Evolutionary conservation across 2,888 invertebrate species (phyloP).

Genomic region (Eristalis pertinax): DNA sequence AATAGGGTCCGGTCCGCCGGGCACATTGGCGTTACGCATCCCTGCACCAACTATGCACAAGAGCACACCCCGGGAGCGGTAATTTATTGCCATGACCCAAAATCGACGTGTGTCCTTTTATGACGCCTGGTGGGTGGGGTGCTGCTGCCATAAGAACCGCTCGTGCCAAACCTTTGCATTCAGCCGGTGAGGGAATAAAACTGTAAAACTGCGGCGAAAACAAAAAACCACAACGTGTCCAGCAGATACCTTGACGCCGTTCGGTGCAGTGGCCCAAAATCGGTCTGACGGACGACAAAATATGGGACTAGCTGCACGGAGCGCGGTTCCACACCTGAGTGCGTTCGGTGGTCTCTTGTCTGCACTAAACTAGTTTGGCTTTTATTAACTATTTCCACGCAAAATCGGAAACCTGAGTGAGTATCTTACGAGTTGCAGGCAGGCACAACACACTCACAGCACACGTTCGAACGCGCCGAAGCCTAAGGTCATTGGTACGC

Average conservation of each 20-base stretch:
- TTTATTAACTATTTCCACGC: conserved; percentile 25
- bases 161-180: neutral
- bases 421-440: conserved; percentile 4
- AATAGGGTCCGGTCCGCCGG: neutral
- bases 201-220: neutral
- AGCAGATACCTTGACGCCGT: conserved; percentile 33
- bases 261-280: conserved; percentile 62
- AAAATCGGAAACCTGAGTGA: conserved; percentile 9
- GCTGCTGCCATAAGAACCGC: conserved; percentile 16
- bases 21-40: neutral
- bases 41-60: neutral
- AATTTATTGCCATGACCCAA: conserved; percentile 64
- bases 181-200: neutral
- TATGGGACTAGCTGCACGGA: conserved; percentile 19
- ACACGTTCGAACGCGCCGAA: neutral
- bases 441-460: conserved; percentile 6
- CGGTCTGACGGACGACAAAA: conserved; percentile 61
- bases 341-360: conserved; percentile 3
- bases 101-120: conserved; percentile 67
- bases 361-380: neutral
- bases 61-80: conserved; percentile 6
- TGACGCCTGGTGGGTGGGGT: conserved; percentile 34
- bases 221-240: conserved; percentile 20
- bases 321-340: conserved; percentile 49
- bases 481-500: conserved; percentile 38